These are phyloP conservation scores for Catostomus latipinnis DNA, from an alignment of 2,797 vertebrate species.

Conservation along the genomic window DNA sequence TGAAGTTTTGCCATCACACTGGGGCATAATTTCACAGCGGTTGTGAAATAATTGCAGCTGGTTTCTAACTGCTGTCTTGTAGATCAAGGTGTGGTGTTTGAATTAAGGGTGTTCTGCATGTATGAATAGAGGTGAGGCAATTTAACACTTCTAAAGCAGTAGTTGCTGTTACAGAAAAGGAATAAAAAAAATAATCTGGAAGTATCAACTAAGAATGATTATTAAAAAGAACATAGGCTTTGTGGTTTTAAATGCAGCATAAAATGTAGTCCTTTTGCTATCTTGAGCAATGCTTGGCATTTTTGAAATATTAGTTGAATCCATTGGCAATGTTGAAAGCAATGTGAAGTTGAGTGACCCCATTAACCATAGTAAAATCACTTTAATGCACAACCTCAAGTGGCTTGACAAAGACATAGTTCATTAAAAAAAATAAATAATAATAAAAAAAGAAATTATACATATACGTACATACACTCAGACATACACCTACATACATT, in stretches of 20 bases:
- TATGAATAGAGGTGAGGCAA: constrained; percentile 15
- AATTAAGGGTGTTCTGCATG: constrained; percentile 3
- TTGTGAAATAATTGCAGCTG: constrained; percentile 36
- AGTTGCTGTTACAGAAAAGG: neutral
- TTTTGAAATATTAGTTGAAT: too few relatives aligned
- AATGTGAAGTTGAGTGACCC: too few relatives aligned
- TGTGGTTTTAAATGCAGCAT: neutral
- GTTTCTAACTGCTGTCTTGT: constrained; percentile 27
- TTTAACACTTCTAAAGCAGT: constrained; percentile 8
- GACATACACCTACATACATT: too few relatives aligned
- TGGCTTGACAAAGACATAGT: too few relatives aligned
- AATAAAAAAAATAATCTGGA: neutral
- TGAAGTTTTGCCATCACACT: neutral
- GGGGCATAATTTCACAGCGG: neutral
- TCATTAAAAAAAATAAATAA: too few relatives aligned
- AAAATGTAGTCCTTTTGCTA: too few relatives aligned
- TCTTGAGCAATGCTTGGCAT: too few relatives aligned
- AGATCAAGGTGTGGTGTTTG: constrained; percentile 41
- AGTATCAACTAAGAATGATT: neutral
- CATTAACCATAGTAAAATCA: too few relatives aligned
- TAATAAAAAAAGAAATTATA: too few relatives aligned
- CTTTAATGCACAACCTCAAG: too few relatives aligned
- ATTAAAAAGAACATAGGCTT: neutral
- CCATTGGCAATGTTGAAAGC: too few relatives aligned
- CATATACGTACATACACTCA: too few relatives aligned